Percentiles rank a stretch among this genome's conserved stretches.
phyloP scores from a whole-genome alignment of 2,113 vertebrate genomes.

The Crotalus horridus region DNA sequence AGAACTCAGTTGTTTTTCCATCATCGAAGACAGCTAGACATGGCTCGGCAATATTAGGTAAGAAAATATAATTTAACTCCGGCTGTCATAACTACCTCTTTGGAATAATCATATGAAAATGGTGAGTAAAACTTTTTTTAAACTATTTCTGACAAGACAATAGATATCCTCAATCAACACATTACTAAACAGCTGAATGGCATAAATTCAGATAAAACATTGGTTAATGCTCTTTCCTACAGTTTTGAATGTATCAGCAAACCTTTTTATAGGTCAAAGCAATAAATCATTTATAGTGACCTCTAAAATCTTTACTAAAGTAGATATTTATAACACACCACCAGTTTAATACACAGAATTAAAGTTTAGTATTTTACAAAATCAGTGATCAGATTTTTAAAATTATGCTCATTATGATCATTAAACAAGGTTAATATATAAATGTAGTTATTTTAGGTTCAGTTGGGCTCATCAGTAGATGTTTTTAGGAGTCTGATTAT shows the following conservation, averaged over 20 bases:
- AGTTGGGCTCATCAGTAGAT: neutral
- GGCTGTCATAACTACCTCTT: neutral
- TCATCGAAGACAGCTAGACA: neutral
- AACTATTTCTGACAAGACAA: neutral
- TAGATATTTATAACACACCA: neutral
- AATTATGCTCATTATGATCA: neutral
- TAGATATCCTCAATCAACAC: neutral
- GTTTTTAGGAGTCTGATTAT: neutral
- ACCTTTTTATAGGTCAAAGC: neutral
- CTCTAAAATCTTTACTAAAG: neutral
- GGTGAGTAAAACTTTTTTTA: neutral
- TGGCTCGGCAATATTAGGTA: neutral
- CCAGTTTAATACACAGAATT: neutral
- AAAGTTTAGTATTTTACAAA: neutral
- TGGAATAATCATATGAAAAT: neutral
- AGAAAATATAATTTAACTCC: neutral
- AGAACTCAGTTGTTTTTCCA: neutral
- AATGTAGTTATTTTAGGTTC: neutral
- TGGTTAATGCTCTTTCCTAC: neutral
- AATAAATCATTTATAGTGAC: neutral
- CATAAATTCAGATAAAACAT: neutral
- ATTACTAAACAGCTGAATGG: neutral
- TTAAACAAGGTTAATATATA: neutral
- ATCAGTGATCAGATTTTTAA: neutral
- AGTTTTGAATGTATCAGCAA: neutral